phyloP scores from a whole-genome alignment of 1,140 invertebrate species.

The Telenomus remus region DNA sequence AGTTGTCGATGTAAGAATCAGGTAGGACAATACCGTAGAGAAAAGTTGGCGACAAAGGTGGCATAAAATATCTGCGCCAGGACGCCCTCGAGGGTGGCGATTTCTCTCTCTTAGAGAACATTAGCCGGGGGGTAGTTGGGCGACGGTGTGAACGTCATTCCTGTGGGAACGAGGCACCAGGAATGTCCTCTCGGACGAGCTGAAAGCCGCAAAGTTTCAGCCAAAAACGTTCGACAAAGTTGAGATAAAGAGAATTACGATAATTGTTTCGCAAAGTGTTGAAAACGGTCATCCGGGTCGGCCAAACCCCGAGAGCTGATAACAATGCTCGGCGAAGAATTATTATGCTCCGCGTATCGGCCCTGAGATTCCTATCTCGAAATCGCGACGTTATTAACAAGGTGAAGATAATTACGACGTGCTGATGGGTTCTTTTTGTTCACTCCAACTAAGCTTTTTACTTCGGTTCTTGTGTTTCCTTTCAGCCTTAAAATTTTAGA shows the following conservation, averaged over 20 bases:
- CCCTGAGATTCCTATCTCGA: neutral
- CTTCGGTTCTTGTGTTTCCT: constrained; percentile 3
- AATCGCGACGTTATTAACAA: constrained; percentile 51
- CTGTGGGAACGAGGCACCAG: constrained; percentile 32
- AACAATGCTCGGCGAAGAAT: constrained; percentile 39
- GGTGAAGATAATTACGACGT: constrained; percentile 31
- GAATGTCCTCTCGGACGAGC: constrained; percentile 25
- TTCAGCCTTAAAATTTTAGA: neutral
- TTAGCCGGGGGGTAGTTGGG: constrained; percentile 27
- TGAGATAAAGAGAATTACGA: constrained; percentile 56
- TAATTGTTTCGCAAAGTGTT: constrained; percentile 52
- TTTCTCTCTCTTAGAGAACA: constrained; percentile 50
- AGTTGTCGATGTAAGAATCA: constrained; percentile 22
- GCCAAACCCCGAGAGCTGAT: constrained; percentile 19
- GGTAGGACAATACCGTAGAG: constrained; percentile 14
- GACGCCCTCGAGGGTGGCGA: constrained; percentile 41
- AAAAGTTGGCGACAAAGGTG: constrained; percentile 40
- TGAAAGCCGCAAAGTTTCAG: constrained; percentile 29
- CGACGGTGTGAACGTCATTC: constrained; percentile 32
- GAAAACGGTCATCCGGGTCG: constrained; percentile 41
- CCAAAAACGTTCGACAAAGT: constrained; percentile 37
- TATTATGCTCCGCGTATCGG: constrained; percentile 41
- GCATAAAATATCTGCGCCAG: constrained; percentile 48
- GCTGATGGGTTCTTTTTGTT: constrained; percentile 20
- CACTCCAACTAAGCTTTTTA: constrained; percentile 5